Evolutionary conservation across 2,888 invertebrate species (phyloP), one percentile per base, ranked within the genome.

Genomic region (Terebella lapidaria): DNA sequence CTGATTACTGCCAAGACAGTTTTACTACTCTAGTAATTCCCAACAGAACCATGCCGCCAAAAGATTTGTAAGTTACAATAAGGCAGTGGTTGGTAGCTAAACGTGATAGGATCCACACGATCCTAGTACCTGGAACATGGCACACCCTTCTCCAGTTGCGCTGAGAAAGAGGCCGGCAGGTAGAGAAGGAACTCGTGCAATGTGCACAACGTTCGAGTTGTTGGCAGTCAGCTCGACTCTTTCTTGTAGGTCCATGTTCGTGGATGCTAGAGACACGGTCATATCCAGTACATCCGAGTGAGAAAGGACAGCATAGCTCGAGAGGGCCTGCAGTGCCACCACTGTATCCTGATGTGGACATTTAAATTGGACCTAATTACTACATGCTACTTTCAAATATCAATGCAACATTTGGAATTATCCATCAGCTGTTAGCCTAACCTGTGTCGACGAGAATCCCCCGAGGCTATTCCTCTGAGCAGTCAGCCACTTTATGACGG

Each of bases 401-500:
- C n/a, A n/a, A n/a, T n/a, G n/a, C n/a, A n/a, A n/a, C n/a, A n/a
- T n/a, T n/a, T n/a, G n/a, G n/a, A n/a, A n/a, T n/a, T n/a, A n/a
- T n/a, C n/a, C n/a, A n/a, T n/a, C n/a, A n/a, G n/a, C n/a, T n/a
- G n/a, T n/a, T n/a, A n/a, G n/a, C n/a, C 61, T 67, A 67, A 86
- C 87, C 83, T 89, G 90, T 0, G 91, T 90, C 1, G 90, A 87
- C 0, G 67, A 62, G 60, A 74, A 75, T 18, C 68, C 62, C 18
- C 75, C 74, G 20, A 61, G 58, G n/a, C 65, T 61, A 27, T 70
- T 64, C 30, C 66, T 59, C 53, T 72, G 66, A 22, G 86, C 83
- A 3, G 87, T 84, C 54, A 92, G 82, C 90, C 91, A 91, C 58
- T 87, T 85, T 0, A 88, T 83, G 1, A 88, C 86, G 10, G 86